These are phyloP conservation scores for Nylanderia fulva DNA, from an alignment of 1,140 invertebrate genomes.

Conservation along the genomic window DNA sequence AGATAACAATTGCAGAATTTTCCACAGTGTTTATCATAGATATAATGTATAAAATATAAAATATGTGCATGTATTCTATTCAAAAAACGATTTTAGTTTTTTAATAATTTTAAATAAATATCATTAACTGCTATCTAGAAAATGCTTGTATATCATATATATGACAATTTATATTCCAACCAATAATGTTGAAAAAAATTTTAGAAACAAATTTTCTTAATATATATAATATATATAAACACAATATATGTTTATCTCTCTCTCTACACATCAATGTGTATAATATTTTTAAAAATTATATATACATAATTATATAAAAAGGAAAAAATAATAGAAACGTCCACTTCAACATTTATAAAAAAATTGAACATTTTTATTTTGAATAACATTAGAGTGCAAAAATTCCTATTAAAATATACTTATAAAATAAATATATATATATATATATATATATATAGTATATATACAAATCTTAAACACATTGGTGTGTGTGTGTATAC, in stretches of 20 bases:
- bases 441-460: too few relatives aligned
- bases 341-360: constrained; percentile 11
- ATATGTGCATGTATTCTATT: background rate
- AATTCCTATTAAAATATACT: constrained; percentile 30
- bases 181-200: constrained; percentile 9
- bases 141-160: too few relatives aligned
- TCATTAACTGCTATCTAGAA: background rate
- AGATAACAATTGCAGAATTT: background rate
- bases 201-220: background rate
- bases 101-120: constrained; percentile 9
- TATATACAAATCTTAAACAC: constrained; percentile 62
- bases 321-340: constrained; percentile 17
- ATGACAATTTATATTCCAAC: background rate
- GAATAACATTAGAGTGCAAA: background rate
- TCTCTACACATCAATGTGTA: too few relatives aligned
- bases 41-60: constrained; percentile 20
- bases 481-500: background rate
- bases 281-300: too few relatives aligned
- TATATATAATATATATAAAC: constrained; percentile 37
- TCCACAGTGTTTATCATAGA: constrained; percentile 49
- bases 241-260: background rate
- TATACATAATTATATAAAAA: too few relatives aligned
- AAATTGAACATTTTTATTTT: constrained; percentile 22
- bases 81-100: background rate
- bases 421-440: constrained; percentile 67